phyloP scores from a whole-genome alignment of 1,140 invertebrate genomes.

The Trichonephila clavipes region DNA sequence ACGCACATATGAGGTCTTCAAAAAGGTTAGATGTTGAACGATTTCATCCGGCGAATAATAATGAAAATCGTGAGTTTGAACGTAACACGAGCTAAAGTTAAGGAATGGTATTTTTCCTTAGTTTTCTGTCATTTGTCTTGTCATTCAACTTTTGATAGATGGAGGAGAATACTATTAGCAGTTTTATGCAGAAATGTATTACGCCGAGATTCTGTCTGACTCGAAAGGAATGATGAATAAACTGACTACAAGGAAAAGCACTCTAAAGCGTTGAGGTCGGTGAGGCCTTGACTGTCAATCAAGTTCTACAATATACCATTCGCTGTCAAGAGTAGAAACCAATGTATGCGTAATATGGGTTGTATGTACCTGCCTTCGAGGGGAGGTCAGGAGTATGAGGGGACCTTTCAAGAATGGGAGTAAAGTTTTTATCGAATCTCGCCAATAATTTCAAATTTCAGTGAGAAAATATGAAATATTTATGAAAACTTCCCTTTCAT shows the following conservation, averaged over 20 bases:
- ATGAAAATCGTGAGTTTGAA: constrained; percentile 62
- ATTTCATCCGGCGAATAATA: constrained; percentile 71
- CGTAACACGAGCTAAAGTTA: constrained; percentile 43
- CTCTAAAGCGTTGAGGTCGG: constrained; percentile 59
- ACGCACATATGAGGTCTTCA: constrained; percentile 47
- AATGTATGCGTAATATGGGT: constrained; percentile 35
- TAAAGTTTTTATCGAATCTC: too few species aligned
- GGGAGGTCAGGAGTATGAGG: neutral
- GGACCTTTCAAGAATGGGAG: too few species aligned
- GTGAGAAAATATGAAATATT: too few species aligned
- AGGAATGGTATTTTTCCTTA: constrained; percentile 53
- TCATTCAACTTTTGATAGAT: constrained; percentile 50
- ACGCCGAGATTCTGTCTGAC: constrained; percentile 23
- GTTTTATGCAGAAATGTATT: constrained; percentile 71
- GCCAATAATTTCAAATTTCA: too few species aligned
- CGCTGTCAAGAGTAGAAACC: constrained; percentile 57
- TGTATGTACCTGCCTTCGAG: neutral
- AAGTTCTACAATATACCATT: constrained; percentile 55
- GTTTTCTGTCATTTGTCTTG: constrained; percentile 63
- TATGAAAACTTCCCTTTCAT: too few species aligned
- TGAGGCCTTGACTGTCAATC: constrained; percentile 65
- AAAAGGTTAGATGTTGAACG: constrained; percentile 61
- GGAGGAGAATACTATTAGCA: constrained; percentile 63
- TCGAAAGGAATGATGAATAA: constrained; percentile 60
- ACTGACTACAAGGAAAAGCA: constrained; percentile 75